Evolutionary conservation across 2,888 invertebrate species (phyloP), one percentile per base, ranked within the genome.

Genomic region (Cosmorhoe ocellata): DNA sequence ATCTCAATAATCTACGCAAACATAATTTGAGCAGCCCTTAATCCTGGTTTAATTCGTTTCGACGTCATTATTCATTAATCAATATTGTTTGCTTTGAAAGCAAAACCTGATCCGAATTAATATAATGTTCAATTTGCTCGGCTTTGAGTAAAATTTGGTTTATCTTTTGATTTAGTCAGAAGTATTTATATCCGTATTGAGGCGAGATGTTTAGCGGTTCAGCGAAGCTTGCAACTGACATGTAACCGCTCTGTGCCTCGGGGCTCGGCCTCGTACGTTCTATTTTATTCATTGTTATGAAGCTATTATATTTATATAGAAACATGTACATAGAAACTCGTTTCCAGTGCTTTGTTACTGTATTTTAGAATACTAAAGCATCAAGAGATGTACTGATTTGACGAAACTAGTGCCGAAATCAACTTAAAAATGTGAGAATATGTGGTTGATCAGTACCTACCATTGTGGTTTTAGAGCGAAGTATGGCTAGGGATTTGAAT

Each of bases 201-300:
- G 71, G 71, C 62, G 69, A 75, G 76, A 76, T 65, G 64, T 66
- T 64, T 63, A 63, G 64, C 67, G 66, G 70, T 70, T 61, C 64
- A 57, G 51, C 62, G 63, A 61, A 49, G 59, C 37, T 63, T 81
- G 81, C 77, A 69, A 58, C 63, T 80, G 81, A 79, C 81, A 76
- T 64, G 59, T 54, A 56, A 65, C 63, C 37, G 36, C 51, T 37
- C 12, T 12, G 24, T 47, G 46, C 52, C 42, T 38, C 31, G 26
- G 47, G 33, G 38, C 38, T 18, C 28, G 47, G 30, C 38, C 38
- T 18, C 28, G 42, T 36, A 34, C 32, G 37, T 38, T 34, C 43
- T 43, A 52, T 34, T 43, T 42, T 38, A 47, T 43, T 48, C 48
- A 48, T 48, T 48, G 41, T 26, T 36, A 42, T 26, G 31, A 30